A percentile compares a stretch with the other conserved stretches of the same genome.
Conservation (phyloP, 2,113 vertebrate genomes). For the Tetrax tetrax region DNA sequence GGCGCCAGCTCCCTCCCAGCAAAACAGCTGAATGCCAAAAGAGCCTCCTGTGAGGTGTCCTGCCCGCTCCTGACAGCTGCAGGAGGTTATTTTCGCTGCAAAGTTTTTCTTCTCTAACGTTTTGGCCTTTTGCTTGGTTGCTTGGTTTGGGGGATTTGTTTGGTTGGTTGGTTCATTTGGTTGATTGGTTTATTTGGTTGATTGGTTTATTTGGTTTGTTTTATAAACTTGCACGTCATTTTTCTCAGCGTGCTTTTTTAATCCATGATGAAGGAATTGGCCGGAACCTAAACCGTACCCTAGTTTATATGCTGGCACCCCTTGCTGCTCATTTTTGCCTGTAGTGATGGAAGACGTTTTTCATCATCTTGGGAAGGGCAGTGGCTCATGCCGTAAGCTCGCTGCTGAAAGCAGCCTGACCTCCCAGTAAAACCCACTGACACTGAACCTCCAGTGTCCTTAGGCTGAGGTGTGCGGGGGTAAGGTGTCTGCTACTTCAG, state of each 20-base stretch:
- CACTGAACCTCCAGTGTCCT: accelerated
- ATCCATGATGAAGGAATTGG: neutral
- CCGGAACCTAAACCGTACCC: accelerated
- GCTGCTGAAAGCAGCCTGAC: neutral
- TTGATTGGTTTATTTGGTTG: too few species aligned
- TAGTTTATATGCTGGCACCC: accelerated
- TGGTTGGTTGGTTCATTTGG: too few species aligned
- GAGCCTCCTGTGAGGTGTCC: neutral
- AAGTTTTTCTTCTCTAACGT: neutral
- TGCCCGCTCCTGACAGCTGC: neutral
- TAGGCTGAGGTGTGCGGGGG: accelerated
- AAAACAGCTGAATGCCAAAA: accelerated
- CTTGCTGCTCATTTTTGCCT: neutral
- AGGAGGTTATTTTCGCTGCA: neutral
- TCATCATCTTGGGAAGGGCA: accelerated
- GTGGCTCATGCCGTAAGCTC: neutral
- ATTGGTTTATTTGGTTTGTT: neutral
- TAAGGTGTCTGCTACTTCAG: neutral
- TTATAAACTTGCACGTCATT: accelerated
- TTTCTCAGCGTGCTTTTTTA: accelerated
- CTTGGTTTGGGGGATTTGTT: too few species aligned
- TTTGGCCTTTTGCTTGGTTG: neutral
- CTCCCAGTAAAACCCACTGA: accelerated
- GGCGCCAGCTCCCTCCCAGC: accelerated
- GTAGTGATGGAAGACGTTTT: neutral